These are phyloP conservation scores for Euborellia annulipes DNA, from an alignment of 1,140 invertebrate genomes.

Conservation along the genomic window DNA sequence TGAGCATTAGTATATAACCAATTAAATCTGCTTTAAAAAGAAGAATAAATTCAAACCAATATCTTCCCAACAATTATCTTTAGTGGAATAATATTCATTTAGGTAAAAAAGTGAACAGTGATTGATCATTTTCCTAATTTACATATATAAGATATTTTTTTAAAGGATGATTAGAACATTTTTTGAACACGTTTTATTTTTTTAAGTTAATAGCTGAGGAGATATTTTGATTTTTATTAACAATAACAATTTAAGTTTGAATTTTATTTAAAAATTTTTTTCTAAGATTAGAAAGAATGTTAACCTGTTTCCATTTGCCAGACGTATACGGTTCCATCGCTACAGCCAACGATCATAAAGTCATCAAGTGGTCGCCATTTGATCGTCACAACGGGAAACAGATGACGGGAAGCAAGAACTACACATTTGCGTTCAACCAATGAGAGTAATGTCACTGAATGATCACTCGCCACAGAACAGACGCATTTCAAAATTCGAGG, in stretches of 20 bases:
- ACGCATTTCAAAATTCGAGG: conserved; percentile 85
- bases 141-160: no score
- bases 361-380: conserved; percentile 97
- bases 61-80: not conserved
- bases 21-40: conserved; percentile 2
- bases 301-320: conserved; percentile 99
- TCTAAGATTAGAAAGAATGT: no score
- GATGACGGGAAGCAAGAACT: conserved; percentile 84
- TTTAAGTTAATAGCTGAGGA: no score
- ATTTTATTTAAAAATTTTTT: no score
- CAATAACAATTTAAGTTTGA: no score
- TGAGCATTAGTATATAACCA: no score
- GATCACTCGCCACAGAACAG: conserved; percentile 92
- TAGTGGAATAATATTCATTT: not conserved
- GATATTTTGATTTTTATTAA: no score
- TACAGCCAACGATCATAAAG: conserved; percentile 95
- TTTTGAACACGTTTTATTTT: no score
- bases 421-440: conserved; percentile 89
- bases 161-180: no score
- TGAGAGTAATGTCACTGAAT: conserved; percentile 88
- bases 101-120: not conserved
- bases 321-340: conserved; percentile 93
- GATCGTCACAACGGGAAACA: conserved; percentile 90
- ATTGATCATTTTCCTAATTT: not conserved
- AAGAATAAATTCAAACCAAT: not conserved